phyloP scores from a whole-genome alignment of 2,797 vertebrate species.

The Leptatherina wallacei region DNA sequence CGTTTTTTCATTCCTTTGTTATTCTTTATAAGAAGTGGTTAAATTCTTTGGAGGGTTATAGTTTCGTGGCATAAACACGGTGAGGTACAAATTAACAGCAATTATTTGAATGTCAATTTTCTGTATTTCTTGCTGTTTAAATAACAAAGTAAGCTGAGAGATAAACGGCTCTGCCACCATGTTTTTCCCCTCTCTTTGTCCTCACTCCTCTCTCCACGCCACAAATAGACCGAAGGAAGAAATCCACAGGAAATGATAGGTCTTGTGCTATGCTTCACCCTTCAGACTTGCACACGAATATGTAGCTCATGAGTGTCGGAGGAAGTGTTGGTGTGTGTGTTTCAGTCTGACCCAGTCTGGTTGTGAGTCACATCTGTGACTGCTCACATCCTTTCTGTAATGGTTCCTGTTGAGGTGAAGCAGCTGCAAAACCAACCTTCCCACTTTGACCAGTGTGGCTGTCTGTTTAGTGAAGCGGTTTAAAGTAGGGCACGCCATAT shows the following conservation, averaged over 20 bases:
- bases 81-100: too few species aligned
- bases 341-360: slow-evolving; percentile 36
- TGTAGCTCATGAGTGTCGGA: slow-evolving; percentile 37
- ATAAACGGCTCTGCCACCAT: background rate
- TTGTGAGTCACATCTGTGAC: slow-evolving; percentile 28
- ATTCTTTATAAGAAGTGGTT: too few species aligned
- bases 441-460: background rate
- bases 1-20: too few species aligned
- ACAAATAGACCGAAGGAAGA: slow-evolving; percentile 22
- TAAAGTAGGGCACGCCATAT: background rate
- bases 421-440: background rate
- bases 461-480: background rate
- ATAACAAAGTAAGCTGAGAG: background rate
- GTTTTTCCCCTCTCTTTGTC: slow-evolving; percentile 9
- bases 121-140: background rate
- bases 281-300: slow-evolving; percentile 31
- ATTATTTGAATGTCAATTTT: background rate
- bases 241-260: slow-evolving; percentile 57
- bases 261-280: slow-evolving; percentile 33
- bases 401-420: slow-evolving; percentile 32
- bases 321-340: slow-evolving; percentile 37
- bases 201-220: slow-evolving; percentile 5
- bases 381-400: background rate
- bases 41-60: too few species aligned
- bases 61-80: too few species aligned